Conservation (phyloP, 2,113 vertebrate species). For the Conger conger region DNA sequence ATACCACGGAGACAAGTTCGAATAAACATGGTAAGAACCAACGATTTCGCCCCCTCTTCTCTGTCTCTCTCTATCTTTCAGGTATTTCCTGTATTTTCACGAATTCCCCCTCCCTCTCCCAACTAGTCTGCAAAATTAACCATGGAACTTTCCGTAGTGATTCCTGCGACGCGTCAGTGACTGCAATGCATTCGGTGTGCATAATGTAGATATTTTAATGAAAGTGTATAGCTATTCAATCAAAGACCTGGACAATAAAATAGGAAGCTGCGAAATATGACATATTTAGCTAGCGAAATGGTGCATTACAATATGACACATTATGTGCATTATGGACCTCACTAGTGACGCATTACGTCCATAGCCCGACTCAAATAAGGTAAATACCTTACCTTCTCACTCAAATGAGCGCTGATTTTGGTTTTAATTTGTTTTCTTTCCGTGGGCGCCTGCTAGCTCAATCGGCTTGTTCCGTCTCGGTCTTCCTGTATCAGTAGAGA, state of each 20-base stretch:
- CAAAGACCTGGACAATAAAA: background rate
- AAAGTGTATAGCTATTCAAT: background rate
- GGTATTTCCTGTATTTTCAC: slow-evolving; percentile 59
- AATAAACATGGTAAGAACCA: background rate
- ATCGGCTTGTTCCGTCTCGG: slow-evolving; percentile 40
- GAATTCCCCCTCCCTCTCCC: slow-evolving; percentile 39
- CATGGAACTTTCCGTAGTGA: slow-evolving; percentile 25
- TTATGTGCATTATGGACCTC: background rate
- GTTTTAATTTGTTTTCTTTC: slow-evolving; percentile 30
- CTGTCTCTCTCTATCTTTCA: slow-evolving; percentile 30
- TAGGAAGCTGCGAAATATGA: background rate
- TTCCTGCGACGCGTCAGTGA: background rate
- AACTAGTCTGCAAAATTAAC: slow-evolving; percentile 34
- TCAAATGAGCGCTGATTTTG: slow-evolving; percentile 48
- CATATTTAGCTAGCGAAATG: background rate
- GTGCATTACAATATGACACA: background rate
- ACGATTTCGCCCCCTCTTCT: background rate
- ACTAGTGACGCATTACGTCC: background rate
- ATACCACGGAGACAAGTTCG: background rate
- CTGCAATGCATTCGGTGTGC: background rate
- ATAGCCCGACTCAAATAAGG: background rate
- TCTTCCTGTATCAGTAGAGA: slow-evolving; percentile 57
- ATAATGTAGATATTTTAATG: background rate
- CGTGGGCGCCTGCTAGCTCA: slow-evolving; percentile 17
- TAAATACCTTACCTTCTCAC: slow-evolving; percentile 7